phyloP scores from a whole-genome alignment of 2,113 vertebrate species.

The Aphyosemion australe region DNA sequence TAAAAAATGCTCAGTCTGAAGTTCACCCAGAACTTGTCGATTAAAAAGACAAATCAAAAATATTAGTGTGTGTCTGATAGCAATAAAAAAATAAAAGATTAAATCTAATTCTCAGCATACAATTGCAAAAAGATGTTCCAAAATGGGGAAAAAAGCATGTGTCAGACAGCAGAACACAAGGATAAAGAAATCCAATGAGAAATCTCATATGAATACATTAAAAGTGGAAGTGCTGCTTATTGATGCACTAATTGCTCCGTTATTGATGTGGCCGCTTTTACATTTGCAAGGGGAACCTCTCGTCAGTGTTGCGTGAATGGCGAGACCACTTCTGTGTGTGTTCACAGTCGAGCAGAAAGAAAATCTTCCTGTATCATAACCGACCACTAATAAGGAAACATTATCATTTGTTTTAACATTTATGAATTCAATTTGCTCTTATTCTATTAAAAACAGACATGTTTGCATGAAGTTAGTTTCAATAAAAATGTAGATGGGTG shows the following conservation, averaged over 20 bases:
- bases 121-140: slow-evolving; percentile 24
- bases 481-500: neutral
- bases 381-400: neutral
- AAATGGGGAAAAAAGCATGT: slow-evolving; percentile 46
- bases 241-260: slow-evolving; percentile 77
- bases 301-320: slow-evolving; percentile 64
- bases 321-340: slow-evolving; percentile 27
- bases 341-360: too few species aligned
- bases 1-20: neutral
- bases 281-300: slow-evolving; percentile 64
- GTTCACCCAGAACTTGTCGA: neutral
- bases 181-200: slow-evolving; percentile 70
- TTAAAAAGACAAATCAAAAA: slow-evolving; percentile 13
- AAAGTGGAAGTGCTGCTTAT: slow-evolving; percentile 75
- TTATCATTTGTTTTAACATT: neutral
- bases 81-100: slow-evolving; percentile 12
- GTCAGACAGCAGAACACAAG: slow-evolving; percentile 65
- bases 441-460: slow-evolving; percentile 1
- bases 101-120: slow-evolving; percentile 7
- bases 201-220: slow-evolving; percentile 75
- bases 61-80: slow-evolving; percentile 5
- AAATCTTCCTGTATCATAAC: neutral
- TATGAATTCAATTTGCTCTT: slow-evolving; percentile 2
- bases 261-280: slow-evolving; percentile 77
- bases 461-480: neutral